phyloP scores from a whole-genome alignment of 2,797 vertebrate genomes.

The Cynopterus sphinx region DNA sequence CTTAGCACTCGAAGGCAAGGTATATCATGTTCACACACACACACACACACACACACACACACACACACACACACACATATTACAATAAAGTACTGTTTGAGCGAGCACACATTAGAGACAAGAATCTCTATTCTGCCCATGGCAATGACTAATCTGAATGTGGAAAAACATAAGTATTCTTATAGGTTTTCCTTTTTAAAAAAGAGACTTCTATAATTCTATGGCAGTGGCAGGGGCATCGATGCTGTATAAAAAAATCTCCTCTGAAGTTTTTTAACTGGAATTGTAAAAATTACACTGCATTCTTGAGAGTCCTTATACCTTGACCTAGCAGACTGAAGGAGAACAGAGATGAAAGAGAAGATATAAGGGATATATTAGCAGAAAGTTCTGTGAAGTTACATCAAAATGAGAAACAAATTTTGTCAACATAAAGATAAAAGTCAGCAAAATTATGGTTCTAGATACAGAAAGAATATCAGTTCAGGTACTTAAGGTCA shows the following conservation, averaged over 20 bases:
- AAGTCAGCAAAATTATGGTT: slow-evolving; percentile 73
- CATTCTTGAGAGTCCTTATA: slow-evolving; percentile 54
- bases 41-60: neutral
- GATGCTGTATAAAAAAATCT: neutral
- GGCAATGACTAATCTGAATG: neutral
- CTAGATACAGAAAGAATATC: slow-evolving; percentile 66
- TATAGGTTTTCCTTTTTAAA: neutral
- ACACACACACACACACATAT: neutral
- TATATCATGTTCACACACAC: neutral
- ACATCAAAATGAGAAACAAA: slow-evolving; percentile 83
- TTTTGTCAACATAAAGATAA: slow-evolving; percentile 66
- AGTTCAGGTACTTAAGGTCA: slow-evolving; percentile 47
- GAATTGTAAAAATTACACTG: neutral
- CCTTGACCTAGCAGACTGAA: slow-evolving; percentile 87
- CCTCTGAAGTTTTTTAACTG: neutral
- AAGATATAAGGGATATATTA: slow-evolving; percentile 76
- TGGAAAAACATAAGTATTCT: neutral
- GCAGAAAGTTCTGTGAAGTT: slow-evolving; percentile 85
- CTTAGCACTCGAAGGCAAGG: neutral
- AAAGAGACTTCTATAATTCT: neutral
- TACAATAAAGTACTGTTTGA: neutral
- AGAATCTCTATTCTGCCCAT: neutral
- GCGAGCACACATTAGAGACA: neutral
- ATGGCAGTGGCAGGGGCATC: neutral
- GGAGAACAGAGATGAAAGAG: slow-evolving; percentile 76